Evolutionary conservation across 2,113 vertebrate species (phyloP).

Genomic region (Microcebus ravelobensis): DNA sequence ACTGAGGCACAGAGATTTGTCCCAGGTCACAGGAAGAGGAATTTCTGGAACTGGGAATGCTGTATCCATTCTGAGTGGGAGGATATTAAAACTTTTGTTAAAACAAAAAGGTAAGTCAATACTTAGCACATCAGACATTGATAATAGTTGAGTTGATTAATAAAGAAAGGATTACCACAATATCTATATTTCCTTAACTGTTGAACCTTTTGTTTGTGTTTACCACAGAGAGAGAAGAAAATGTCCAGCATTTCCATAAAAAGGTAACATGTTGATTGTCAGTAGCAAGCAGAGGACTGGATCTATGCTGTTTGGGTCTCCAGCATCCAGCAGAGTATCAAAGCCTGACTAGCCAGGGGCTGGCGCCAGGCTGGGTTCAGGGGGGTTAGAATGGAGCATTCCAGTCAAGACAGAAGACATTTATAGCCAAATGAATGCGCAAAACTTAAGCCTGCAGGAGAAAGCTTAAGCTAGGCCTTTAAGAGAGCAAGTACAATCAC

Average conservation of each 20-base stretch:
- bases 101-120: not conserved
- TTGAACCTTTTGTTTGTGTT: not conserved
- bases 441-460: not conserved
- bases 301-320: not conserved
- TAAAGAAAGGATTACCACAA: not conserved
- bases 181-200: not conserved
- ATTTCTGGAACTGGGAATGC: not conserved
- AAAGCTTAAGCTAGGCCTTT: not conserved
- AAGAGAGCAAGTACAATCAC: not conserved
- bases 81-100: not conserved
- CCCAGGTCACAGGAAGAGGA: not conserved
- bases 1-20: not conserved
- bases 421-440: not conserved
- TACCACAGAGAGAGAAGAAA: not conserved
- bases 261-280: not conserved
- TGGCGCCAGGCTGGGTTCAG: not conserved
- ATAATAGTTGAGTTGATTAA: not conserved
- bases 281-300: not conserved
- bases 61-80: not conserved
- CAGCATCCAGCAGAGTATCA: not conserved
- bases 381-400: not conserved
- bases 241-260: not conserved
- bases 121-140: not conserved
- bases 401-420: not conserved
- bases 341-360: not conserved